These are phyloP conservation scores for Perizoma flavofasciatum DNA, from an alignment of 2,888 invertebrate species.

Conservation along the genomic window DNA sequence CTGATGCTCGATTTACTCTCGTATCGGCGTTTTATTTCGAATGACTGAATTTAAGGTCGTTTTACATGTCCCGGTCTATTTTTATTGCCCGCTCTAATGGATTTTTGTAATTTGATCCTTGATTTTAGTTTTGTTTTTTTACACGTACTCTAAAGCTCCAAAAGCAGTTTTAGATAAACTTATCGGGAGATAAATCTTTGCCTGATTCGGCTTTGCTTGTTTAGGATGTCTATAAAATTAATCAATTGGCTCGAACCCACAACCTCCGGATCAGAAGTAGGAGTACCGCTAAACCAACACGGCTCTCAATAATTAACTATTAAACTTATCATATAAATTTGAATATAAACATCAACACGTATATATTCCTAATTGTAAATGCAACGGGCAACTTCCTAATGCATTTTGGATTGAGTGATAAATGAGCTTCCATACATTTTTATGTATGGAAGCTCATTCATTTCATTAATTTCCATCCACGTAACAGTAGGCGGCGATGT, in stretches of 20 bases:
- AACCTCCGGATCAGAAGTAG: no score
- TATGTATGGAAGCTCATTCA: constrained; percentile 31
- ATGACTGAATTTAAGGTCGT: constrained; percentile 68
- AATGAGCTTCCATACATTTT: constrained; percentile 50
- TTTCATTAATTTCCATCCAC: constrained; percentile 31
- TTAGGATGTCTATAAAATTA: no score
- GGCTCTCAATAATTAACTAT: constrained; percentile 1
- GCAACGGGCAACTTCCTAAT: constrained; percentile 35
- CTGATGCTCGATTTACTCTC: constrained; percentile 34
- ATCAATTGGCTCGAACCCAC: no score
- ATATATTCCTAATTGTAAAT: constrained; percentile 27
- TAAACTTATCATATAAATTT: constrained; percentile 9
- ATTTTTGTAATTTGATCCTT: constrained; percentile 80
- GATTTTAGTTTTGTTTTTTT: constrained; percentile 70
- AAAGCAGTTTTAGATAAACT: constrained; percentile 50
- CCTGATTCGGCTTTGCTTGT: constrained; percentile 12
- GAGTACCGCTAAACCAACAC: not conserved
- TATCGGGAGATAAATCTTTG: constrained; percentile 53
- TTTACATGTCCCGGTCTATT: constrained; percentile 62
- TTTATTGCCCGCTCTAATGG: constrained; percentile 79
- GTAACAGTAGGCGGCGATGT: constrained; percentile 66
- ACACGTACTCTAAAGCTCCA: constrained; percentile 54
- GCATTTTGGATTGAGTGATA: constrained; percentile 43
- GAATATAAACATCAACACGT: constrained; percentile 25
- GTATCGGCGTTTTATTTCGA: constrained; percentile 63